Conservation (phyloP, 2,797 vertebrate genomes). For the Peromyscus nudipes region DNA sequence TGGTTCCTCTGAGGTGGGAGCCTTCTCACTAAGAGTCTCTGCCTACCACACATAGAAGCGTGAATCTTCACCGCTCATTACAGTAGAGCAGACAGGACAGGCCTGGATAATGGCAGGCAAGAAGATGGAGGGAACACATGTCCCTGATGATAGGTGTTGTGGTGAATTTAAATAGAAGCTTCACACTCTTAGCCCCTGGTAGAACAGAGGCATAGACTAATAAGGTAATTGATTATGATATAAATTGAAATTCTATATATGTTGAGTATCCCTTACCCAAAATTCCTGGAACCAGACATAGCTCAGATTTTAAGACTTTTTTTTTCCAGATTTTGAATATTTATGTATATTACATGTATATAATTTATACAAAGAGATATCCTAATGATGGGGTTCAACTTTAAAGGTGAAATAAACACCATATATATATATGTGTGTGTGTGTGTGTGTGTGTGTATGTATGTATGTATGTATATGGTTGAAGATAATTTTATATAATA, state of each 20-base stretch:
- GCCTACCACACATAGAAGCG: not conserved
- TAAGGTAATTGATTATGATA: not conserved
- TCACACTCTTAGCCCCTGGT: not conserved
- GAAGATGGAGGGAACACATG: not conserved
- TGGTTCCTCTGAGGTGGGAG: not conserved
- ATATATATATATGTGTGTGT: not conserved
- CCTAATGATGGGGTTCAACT: not conserved
- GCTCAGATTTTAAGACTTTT: not conserved
- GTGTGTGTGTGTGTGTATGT: not conserved
- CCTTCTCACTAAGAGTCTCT: not conserved
- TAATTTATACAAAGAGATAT: not conserved
- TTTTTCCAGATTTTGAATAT: not conserved
- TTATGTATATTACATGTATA: too few species aligned
- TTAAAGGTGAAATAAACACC: not conserved
- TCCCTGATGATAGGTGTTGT: not conserved
- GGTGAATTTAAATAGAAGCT: constrained; percentile 17
- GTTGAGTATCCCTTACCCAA: not conserved
- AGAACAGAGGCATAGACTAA: not conserved
- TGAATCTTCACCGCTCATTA: not conserved
- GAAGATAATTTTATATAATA: not conserved
- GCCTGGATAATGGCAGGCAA: not conserved
- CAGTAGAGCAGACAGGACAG: not conserved
- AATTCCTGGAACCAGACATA: not conserved
- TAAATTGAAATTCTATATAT: not conserved
- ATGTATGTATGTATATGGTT: not conserved